Percentiles rank a stretch among this genome's conserved stretches.
phyloP scores from a whole-genome alignment of 2,888 invertebrate genomes.

The Pollenia labialis region DNA sequence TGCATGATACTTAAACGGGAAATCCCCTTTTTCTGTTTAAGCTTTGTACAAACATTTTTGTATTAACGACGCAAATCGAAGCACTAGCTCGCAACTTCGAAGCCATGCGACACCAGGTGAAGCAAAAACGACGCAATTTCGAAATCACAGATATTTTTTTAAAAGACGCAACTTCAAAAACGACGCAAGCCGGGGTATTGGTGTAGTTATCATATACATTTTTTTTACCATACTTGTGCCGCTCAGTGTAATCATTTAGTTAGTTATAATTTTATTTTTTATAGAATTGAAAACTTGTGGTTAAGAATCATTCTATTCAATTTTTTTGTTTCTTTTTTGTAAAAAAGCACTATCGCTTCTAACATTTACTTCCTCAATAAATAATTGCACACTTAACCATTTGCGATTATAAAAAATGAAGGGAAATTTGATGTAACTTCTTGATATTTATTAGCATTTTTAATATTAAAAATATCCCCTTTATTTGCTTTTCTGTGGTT shows the following conservation, averaged over 20 bases:
- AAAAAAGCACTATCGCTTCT: background rate
- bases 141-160: no score
- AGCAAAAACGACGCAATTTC: no score
- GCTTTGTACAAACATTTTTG: no score
- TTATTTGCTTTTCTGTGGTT: conserved; percentile 9
- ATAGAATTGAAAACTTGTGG: conserved; percentile 22
- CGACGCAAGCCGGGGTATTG: no score
- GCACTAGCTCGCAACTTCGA: no score
- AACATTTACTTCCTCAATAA: conserved; percentile 33
- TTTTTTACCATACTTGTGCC: background rate
- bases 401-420: conserved; percentile 25
- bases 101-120: no score
- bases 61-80: no score
- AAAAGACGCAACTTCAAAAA: no score
- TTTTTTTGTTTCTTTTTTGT: background rate
- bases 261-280: conserved; percentile 22
- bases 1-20: no score
- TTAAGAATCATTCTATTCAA: background rate
- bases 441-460: conserved; percentile 10
- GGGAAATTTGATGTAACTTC: conserved; percentile 11
- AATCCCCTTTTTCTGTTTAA: no score
- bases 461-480: conserved; percentile 4
- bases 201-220: no score
- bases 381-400: conserved; percentile 22
- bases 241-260: background rate